Conservation (phyloP, 2,797 vertebrate species). For the Discoglossus pictus region DNA sequence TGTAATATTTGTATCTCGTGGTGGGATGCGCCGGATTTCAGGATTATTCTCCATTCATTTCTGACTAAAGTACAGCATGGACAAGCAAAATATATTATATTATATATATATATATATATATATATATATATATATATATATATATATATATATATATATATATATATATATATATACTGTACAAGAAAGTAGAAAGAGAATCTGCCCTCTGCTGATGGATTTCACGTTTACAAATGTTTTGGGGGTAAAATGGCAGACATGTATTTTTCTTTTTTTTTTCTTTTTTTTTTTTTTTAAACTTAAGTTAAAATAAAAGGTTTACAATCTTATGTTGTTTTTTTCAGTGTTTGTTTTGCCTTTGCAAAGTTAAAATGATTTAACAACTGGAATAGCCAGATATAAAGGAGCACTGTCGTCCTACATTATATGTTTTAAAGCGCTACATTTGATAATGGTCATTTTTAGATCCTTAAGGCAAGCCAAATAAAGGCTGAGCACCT, state of each 20-base stretch:
- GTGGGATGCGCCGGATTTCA: slow-evolving; percentile 28
- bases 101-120: slow-evolving; percentile 7
- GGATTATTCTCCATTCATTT: slow-evolving; percentile 16
- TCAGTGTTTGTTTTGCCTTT: neutral
- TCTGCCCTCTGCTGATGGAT: slow-evolving; percentile 45
- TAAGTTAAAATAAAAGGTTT: slow-evolving; percentile 48
- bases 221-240: slow-evolving; percentile 43
- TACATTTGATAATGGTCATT: no score
- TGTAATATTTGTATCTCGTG: slow-evolving; percentile 3
- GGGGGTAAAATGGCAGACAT: neutral
- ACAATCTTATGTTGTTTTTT: no score
- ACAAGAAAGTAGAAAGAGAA: slow-evolving; percentile 23
- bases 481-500: no score
- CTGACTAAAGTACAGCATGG: slow-evolving; percentile 32
- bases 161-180: slow-evolving; percentile 13
- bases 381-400: no score
- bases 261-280: neutral
- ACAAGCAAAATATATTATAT: slow-evolving; percentile 36
- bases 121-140: slow-evolving; percentile 4
- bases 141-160: slow-evolving; percentile 3
- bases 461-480: no score
- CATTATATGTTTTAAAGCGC: no score
- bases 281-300: slow-evolving; percentile 18
- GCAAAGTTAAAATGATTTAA: no score
- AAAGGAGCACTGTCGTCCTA: no score